Conservation (phyloP, 2,888 invertebrate genomes). For the Cryptophagus acutangulus region DNA sequence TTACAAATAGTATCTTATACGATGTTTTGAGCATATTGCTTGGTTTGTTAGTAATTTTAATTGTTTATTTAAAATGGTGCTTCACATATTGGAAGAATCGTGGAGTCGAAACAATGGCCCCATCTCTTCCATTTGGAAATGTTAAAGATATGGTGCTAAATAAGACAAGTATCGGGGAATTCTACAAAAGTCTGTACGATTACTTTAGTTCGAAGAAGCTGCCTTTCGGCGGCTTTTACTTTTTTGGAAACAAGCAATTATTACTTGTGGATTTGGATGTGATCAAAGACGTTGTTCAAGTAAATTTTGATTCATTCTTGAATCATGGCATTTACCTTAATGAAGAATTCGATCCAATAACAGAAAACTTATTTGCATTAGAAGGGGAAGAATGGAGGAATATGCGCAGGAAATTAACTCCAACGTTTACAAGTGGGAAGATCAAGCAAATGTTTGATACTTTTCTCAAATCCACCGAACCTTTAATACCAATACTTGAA, state of each 20-base stretch:
- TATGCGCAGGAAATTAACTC: conserved; percentile 42
- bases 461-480: conserved; percentile 22
- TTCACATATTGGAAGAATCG: background rate
- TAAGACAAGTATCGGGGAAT: too few species aligned
- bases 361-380: conserved; percentile 32
- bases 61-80: conserved; percentile 1
- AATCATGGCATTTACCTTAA: conserved; percentile 37
- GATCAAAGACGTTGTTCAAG: too few species aligned
- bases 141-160: too few species aligned
- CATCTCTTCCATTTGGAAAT: background rate
- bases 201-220: too few species aligned
- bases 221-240: too few species aligned
- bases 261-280: too few species aligned
- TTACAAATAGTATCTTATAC: too few species aligned
- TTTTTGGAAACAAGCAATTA: too few species aligned
- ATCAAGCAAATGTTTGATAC: conserved; percentile 43
- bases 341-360: conserved; percentile 36
- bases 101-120: background rate
- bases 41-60: too few species aligned
- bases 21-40: too few species aligned
- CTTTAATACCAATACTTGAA: conserved; percentile 18
- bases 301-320: conserved; percentile 41
- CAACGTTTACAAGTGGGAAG: conserved; percentile 26
- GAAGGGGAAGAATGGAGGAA: conserved; percentile 45
- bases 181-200: too few species aligned